Base-by-base conservation (phyloP, 2,113 vertebrate species). In the Onychostoma macrolepis region DNA sequence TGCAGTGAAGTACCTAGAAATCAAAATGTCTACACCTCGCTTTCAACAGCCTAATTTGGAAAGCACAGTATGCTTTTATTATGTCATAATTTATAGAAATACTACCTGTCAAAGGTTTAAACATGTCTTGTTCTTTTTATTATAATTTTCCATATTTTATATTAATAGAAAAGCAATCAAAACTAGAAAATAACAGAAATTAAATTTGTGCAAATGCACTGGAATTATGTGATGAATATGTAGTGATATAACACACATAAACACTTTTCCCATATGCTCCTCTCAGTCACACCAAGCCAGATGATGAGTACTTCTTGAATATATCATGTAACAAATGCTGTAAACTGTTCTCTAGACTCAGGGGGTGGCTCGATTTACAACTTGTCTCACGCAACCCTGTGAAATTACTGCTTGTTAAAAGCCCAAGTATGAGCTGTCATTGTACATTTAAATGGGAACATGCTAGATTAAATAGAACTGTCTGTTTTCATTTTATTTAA, bases 311-410 rank as follows among this genome's bases (percentile, higher is more conserved):
- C 24, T 28, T 67, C 26, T 26, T 75, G 41, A 76, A 76, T 48
- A 76, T 48, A 76, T 76, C 74, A 76, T 48, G 74, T 76, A 76
- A 45, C 72, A 75, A 75, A 75, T n/a, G 12, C 72, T 75, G 38
- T 41, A 43, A 43, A 45, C 38, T 13, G 41, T 75, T 12, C 41
- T 75, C 24, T 7, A 41, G 74, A n/a, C 24, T 41, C 24, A 26
- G 72, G 11, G 38, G 24, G 1, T 43, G 41, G 38, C 41, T 76
- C 74, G 48, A 26, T 43, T 75, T 76, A 76, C 74, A 45, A 2
- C 67, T 71, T 33, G 33, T 38, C 67, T 71, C 38, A 71, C 19
- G 67, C 30, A 36, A 71, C 15, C 67, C 67, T 74, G 30, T 69
- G 15, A 69, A 33, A 17, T 69, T 33, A 69, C 6, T 19, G 28